Evolutionary conservation across 1,140 invertebrate species (phyloP).

Genomic region (Ptiloglossa arizonensis): DNA sequence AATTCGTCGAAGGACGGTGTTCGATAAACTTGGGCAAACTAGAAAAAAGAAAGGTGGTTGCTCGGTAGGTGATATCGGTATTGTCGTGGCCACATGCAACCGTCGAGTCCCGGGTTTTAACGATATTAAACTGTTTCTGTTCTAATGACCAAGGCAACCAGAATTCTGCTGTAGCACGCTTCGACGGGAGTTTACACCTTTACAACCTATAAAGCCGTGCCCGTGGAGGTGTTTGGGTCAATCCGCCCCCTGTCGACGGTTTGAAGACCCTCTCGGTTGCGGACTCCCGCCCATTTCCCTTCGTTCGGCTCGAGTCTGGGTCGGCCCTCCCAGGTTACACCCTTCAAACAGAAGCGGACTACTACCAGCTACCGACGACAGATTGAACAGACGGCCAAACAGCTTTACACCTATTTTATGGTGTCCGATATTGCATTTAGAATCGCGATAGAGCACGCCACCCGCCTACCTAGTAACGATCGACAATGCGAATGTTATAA

Average conservation of each 20-base stretch:
- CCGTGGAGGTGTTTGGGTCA: conserved; percentile 61
- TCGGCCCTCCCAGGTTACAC: conserved; percentile 27
- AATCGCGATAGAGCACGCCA: conserved; percentile 69
- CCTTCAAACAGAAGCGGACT: conserved; percentile 57
- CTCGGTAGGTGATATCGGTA: background rate
- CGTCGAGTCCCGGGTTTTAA: conserved; percentile 46
- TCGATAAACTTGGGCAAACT: no score
- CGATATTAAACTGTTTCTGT: conserved; percentile 59
- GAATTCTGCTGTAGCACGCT: conserved; percentile 46
- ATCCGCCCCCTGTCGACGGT: conserved; percentile 50
- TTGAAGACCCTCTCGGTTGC: conserved; percentile 41
- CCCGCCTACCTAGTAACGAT: conserved; percentile 42
- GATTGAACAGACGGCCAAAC: conserved; percentile 66
- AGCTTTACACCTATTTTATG: conserved; percentile 75
- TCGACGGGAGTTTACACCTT: conserved; percentile 65
- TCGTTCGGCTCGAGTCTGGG: conserved; percentile 33
- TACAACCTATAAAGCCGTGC: conserved; percentile 69
- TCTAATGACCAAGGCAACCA: conserved; percentile 64
- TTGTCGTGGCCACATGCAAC: conserved; percentile 41
- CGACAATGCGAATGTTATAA: conserved; percentile 46
- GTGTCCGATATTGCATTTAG: conserved; percentile 71
- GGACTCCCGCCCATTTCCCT: conserved; percentile 39
- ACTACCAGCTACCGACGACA: conserved; percentile 44
- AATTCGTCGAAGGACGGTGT: no score
- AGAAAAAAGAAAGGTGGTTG: background rate